Base-by-base conservation (phyloP, 2,797 vertebrate species). In the Rousettus madagascariensis region DNA sequence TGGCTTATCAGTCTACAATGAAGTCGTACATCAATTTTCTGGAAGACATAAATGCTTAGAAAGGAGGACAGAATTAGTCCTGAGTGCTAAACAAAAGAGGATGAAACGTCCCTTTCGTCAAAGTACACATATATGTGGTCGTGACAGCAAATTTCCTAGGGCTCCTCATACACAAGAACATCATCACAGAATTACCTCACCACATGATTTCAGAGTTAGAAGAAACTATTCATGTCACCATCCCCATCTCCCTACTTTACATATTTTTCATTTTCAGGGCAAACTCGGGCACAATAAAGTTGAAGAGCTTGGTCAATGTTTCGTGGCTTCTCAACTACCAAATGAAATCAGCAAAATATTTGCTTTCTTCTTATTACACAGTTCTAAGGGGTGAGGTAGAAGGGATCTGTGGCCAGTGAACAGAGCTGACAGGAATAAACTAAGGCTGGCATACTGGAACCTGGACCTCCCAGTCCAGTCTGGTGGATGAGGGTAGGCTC, bases 61-160 rank as follows among this genome's bases (percentile, higher is more conserved):
- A 90, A 96, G 94, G 94, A 80, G 5, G 7, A 38, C 9, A 90
- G 55, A 95, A 91, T 95, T 94, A 89, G 72, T 93, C 71, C 61
- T 93, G 97, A 92, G 75, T 95, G 86, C 53, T 84, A 94, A 17
- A 69, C 46, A 57, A 83, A 74, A 80, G 49, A 22, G 11, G 95
- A 90, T 95, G 71, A 79, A 85, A 84, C 41, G 53, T 3, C 85
- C 53, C 15, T 88, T 93, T 71, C 3, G 7, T 28, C 71, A 36
- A 53, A 74, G 38, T 46, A 36, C 17, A 74, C 3, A 26, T 8
- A 30, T 55, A 9, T 24, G 22, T 24, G 43, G 63, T 11, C 49
- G 84, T 11, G 33, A 71, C 19, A 66, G 36, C 13, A n/a, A 28
- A 57, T 46, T 75, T 75, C 65, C 49, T 61, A 71, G 24, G 79